Base-by-base conservation (phyloP, 2,888 invertebrate genomes). In the Euzetes globulus region DNA sequence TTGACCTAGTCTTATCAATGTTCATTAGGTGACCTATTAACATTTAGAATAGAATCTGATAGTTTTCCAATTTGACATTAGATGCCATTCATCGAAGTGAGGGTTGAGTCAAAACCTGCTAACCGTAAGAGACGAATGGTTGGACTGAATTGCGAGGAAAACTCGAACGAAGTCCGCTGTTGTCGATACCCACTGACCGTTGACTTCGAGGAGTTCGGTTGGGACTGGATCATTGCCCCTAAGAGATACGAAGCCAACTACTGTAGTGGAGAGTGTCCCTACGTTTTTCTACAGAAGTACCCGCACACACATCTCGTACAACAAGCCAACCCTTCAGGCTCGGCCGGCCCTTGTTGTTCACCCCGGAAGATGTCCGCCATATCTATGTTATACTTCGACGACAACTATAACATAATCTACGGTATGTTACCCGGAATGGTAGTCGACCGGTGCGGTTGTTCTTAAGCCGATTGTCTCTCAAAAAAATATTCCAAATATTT, bases 191-290 rank as follows among this genome's bases (percentile, higher is more conserved):
- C 95, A 0, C 86, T 97, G 60, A 89, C 89, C 17, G 93, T 98
- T 19, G 93, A 96, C 85, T 98, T 98, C 83, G 91, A 91, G 79
- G 89, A 90, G 81, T 94, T 97, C 82, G 95, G 95, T 33, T 97
- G 96, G 94, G 93, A 96, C 82, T 98, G 95, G 90, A 92, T 98
- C 80, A 93, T 98, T 76, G 95, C 95, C 0, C 98, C 98, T 0
- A 93, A 92, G 80, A 87, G 89, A 41, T 98, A 96, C 85, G 91
- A 92, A 81, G 96, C 97, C 9, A 93, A 94, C 84, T 95, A 95
- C 85, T 98, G 98, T 85, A 89, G 92, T 73, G 96, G 98, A 9
- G 93, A 95, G 80, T 98, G 98, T 83, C 90, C 91, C 0, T 90
- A 89, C 84, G 89, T 92, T 72, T 92, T 92, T 82, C 85, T 93